A percentile compares a stretch with the other conserved stretches of the same genome.
Conservation (phyloP, 2,113 vertebrate species). For the Lathamus discolor region DNA sequence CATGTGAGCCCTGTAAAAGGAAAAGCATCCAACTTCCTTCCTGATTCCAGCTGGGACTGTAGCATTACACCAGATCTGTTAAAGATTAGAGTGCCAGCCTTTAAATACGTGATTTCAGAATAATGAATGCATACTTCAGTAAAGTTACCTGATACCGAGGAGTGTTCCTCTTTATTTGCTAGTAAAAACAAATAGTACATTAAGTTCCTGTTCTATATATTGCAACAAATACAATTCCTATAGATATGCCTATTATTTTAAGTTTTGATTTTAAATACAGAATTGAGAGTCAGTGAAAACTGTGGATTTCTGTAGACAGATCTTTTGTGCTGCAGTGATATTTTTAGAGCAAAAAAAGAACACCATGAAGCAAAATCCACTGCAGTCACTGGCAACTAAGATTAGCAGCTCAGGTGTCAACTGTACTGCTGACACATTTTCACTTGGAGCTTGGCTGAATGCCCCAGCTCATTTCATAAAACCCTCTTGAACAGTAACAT, state of each 20-base stretch:
- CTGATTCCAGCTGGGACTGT: neutral
- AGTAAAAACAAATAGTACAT: neutral
- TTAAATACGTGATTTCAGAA: neutral
- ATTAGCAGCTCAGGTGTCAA: slow-evolving; percentile 57
- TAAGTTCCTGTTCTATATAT: neutral
- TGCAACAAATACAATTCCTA: neutral
- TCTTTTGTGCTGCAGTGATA: neutral
- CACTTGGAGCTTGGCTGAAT: slow-evolving; percentile 41
- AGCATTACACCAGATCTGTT: neutral
- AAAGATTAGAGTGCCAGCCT: neutral
- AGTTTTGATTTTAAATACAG: neutral
- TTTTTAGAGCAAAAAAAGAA: neutral
- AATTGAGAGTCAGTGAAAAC: neutral
- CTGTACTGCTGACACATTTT: slow-evolving; percentile 49
- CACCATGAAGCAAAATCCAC: neutral
- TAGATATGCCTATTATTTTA: neutral
- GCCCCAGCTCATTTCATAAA: slow-evolving; percentile 33
- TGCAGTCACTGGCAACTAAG: slow-evolving; percentile 40
- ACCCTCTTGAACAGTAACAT: neutral
- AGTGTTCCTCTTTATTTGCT: neutral
- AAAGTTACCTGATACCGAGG: neutral
- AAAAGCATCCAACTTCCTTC: neutral
- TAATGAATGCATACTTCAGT: neutral
- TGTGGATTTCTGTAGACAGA: neutral
- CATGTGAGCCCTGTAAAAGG: neutral